Evolutionary conservation across 2,888 invertebrate species (phyloP), one percentile per base, ranked within the genome.

Genomic region (Drosophila sordidula): DNA sequence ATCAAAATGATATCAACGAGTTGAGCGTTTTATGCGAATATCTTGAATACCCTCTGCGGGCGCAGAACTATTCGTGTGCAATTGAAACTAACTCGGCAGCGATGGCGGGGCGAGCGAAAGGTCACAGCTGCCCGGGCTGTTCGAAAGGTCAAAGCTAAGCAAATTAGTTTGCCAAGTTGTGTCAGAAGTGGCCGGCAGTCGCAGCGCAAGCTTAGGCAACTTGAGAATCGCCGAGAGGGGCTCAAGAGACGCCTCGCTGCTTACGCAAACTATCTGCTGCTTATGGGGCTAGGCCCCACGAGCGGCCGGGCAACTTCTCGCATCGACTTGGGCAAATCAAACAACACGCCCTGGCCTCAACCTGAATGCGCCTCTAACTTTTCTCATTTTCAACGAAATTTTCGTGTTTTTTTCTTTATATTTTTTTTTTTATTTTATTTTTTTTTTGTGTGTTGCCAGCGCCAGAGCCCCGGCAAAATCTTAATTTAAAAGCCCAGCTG

Each of bases 401-500:
- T 22, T 54, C 22, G 41, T 41, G 34, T 34, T 38, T 41, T 16
- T 12, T 41, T n/a, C 0, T 18, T 34, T 2, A 3, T 45, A 49
- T 41, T 16, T 12, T 41, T n/a, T 1, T 26, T 34, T 2, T 6
- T 45, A 6, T 16, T 11, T n/a, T n/a, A n/a, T 16, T 12, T 41
- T n/a, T 1, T 26, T 34, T 2, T 6, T 45, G 6, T 16, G n/a
- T n/a, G n/a, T 11, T 34, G 44, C 12, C 58, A 47, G 42, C 41
- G 52, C 47, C 45, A 39, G 45, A 29, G 54, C 34, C 22, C 54
- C 52, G 34, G 62, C 51, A 49, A 78, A 83, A 83, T 84, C 86
- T 86, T 86, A 84, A 80, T 83, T 83, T 86, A 83, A 83, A 82
- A 81, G 82, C 84, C 82, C 84, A 86, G 86, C 86, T 84, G 84